Evolutionary conservation across 2,113 vertebrate genomes (phyloP), one percentile per base, ranked within the genome.

Genomic region (Capreolus pygargus): DNA sequence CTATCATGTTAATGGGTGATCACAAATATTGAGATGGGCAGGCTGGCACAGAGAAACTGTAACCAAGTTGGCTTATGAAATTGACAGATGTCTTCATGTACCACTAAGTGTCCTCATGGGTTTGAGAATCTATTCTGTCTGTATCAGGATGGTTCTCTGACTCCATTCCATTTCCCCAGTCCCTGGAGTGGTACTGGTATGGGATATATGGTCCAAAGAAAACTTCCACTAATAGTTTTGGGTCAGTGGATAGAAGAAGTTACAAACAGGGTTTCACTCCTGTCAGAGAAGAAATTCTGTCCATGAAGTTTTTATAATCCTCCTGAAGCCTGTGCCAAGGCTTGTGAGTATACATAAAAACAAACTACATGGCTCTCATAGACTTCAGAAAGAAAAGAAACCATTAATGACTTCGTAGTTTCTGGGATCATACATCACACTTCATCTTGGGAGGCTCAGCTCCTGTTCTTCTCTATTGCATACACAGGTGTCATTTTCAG

Each of bases 291-390:
- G 98, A 98, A 15, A 98, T 3, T 2, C 98, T 97, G 43, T 98
- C 98, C 98, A 98, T 98, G 94, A 98, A 99, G 93, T 94, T 84
- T 52, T 98, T 96, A 91, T 97, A 98, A 91, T 98, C 98, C 61
- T 99, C 98, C 50, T 98, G 98, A 64, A 98, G 30, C 11, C 74
- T 82, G 12, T 81, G 36, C 14, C 15, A 17, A 52, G 82, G 67
- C 15, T 70, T 57, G 55, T n/a, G 28, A 11, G 57, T 83, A 57
- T 60, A 93, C 17, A 21, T 86, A 12, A 58, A 47, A 50, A 58
- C 0, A 36, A 21, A 1, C 54, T n/a, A 50, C 3, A 39, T 0
- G 30, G n/a, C 1, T 21, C 47, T 47, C 57, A 13, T 9, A 27
- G 19, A 50, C 23, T 57, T 3, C 21, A 21, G 6, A 67, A 12